Evolutionary conservation across 2,797 vertebrate species (phyloP), one percentile per base, ranked within the genome.

Genomic region (Sebastes dallii): DNA sequence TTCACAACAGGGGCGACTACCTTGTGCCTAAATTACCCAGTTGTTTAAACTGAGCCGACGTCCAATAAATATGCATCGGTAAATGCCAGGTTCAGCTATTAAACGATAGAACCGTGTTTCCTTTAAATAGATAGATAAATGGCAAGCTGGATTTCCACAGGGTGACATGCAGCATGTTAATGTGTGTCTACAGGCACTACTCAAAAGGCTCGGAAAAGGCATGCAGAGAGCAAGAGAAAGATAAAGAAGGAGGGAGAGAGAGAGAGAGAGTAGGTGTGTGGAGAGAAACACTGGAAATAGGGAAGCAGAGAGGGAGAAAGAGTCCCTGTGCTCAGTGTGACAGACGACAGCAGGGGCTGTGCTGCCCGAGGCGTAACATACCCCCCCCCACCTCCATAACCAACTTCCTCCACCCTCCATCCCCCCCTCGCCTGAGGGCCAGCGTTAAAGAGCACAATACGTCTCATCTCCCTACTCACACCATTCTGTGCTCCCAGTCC

Each of bases 51-150:
- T 82, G 75, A 90, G 79, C 71, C 81, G 69, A 82, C 39, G 39
- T 84, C 72, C 65, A 68, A 81, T 91, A 89, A 88, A 91, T 91
- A 93, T 77, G 85, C 82, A 85, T 89, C 72, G 42, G 88, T 90
- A 91, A 94, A 94, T 91, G 84, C 80, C 86, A 87, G 66, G 83
- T 85, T 91, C 81, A 78, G 76, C 74, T 80, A 84, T 85, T 91
- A 83, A 89, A 90, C 83, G 72, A 88, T 52, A 61, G 71, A 90
- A 86, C 75, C 22, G 7, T 64, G 71, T 83, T 92, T 90, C 79
- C 88, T 90, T 90, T 92, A 92, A 94, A 89, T 93, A 94, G 91
- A 90, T 87, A 91, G 88, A 93, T 90, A 93, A 93, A 93, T 93
- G 92, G 92, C 92, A 93, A 92, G 90, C 93, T 92, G 89, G 86